Evolutionary conservation across 1,140 invertebrate species (phyloP).

Genomic region (Venturia canescens): DNA sequence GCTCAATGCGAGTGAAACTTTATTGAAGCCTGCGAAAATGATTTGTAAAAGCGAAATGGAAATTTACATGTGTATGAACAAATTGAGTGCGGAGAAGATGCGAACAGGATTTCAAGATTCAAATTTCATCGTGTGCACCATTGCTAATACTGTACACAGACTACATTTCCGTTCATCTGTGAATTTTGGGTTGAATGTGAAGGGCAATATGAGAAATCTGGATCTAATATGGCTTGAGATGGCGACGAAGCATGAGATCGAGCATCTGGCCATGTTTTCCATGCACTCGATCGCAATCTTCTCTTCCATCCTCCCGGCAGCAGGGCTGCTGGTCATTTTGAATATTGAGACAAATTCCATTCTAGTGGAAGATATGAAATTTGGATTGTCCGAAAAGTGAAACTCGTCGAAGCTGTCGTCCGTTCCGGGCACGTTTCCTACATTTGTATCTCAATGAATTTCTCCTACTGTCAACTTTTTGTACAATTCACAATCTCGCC

Average conservation of each 20-base stretch:
- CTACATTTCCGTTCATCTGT: too few species aligned
- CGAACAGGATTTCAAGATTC: neutral
- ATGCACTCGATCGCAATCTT: constrained; percentile 31
- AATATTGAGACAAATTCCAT: constrained; percentile 75
- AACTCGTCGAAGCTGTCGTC: constrained; percentile 62
- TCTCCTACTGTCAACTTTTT: neutral
- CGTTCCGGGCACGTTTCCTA: constrained; percentile 56
- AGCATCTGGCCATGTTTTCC: constrained; percentile 66
- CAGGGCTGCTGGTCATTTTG: constrained; percentile 72
- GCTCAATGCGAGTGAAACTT: too few species aligned
- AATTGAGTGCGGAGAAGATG: neutral
- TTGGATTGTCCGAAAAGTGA: constrained; percentile 60
- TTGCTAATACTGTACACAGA: neutral
- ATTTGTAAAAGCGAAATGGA: too few species aligned
- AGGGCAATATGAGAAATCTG: constrained; percentile 74
- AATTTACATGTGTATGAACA: neutral
- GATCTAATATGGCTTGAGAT: constrained; percentile 75
- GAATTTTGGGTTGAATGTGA: constrained; percentile 37
- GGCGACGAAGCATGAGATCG: constrained; percentile 76
- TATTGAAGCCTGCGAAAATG: too few species aligned
- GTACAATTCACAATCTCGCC: constrained; percentile 9
- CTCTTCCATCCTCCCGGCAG: neutral
- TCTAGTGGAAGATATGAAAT: constrained; percentile 76
- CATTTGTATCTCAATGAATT: constrained; percentile 44
- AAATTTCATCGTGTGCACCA: constrained; percentile 2